Percentiles rank a stretch among this genome's conserved stretches.
Conservation (phyloP, 2,888 invertebrate genomes). For the Anodontia alba region DNA sequence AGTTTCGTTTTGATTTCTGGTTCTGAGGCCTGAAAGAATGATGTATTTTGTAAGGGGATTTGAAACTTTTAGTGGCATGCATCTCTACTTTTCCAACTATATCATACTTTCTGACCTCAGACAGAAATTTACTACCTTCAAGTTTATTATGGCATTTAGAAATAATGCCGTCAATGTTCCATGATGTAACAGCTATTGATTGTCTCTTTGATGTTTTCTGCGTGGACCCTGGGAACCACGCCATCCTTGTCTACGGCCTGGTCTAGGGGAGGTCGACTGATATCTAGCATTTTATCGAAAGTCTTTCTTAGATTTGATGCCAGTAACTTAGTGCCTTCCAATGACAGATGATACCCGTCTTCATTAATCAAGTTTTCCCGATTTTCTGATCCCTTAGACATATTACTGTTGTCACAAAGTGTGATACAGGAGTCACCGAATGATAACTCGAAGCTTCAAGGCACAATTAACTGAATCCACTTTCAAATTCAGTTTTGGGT, state of each 20-base stretch:
- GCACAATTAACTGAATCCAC: no score
- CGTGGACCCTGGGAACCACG: not conserved
- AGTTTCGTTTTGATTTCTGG: not conserved
- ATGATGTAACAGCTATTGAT: not conserved
- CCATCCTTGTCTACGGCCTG: not conserved
- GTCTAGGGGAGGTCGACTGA: not conserved
- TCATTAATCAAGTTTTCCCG: not conserved
- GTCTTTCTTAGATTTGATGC: not conserved
- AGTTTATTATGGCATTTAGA: not conserved
- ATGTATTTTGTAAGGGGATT: not conserved
- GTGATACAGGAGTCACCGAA: not conserved
- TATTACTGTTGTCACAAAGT: conserved; percentile 4
- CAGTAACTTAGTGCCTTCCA: not conserved
- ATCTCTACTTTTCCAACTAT: not conserved
- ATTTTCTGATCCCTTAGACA: not conserved
- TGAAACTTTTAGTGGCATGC: not conserved
- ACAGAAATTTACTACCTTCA: not conserved
- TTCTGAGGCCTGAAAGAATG: not conserved
- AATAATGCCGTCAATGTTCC: conserved; percentile 1
- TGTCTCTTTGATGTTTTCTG: not conserved
- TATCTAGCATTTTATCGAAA: not conserved
- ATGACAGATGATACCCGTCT: not conserved
- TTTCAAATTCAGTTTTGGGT: no score
- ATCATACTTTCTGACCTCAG: not conserved
- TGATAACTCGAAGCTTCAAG: not conserved